Conservation (phyloP, 2,113 vertebrate genomes). For the Bettongia penicillata region DNA sequence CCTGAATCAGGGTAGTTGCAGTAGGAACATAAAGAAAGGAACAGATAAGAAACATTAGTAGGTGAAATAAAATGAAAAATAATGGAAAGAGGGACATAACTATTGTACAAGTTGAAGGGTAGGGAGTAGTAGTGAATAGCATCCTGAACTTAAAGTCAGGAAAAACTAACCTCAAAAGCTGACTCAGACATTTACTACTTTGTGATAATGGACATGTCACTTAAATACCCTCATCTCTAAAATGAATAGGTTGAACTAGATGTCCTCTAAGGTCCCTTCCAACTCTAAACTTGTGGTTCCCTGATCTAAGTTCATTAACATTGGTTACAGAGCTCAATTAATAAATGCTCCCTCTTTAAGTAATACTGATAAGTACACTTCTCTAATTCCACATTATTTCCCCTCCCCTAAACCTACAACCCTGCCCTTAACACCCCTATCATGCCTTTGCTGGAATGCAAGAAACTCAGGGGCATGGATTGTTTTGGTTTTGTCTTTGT, state of each 20-base stretch:
- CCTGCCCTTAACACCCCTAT: neutral
- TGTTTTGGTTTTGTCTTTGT: conserved; percentile 5
- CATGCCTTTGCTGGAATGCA: neutral
- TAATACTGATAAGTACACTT: neutral
- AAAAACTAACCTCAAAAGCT: neutral
- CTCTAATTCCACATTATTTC: neutral
- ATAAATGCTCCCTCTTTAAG: neutral
- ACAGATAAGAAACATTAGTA: neutral
- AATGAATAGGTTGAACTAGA: neutral
- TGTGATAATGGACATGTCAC: neutral
- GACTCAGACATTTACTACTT: too few species aligned
- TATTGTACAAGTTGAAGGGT: neutral
- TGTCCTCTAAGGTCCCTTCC: neutral
- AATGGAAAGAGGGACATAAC: neutral
- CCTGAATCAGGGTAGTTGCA: too few species aligned
- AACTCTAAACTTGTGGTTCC: neutral
- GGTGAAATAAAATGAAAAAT: neutral
- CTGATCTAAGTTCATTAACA: neutral
- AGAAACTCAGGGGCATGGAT: neutral
- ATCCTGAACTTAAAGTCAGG: neutral
- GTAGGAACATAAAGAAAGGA: neutral
- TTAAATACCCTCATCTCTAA: neutral
- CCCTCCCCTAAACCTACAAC: neutral
- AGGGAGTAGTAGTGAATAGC: neutral
- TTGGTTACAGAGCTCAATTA: too few species aligned